phyloP scores from a whole-genome alignment of 2,113 vertebrate species.

The Sinocyclocheilus anshuiensis region DNA sequence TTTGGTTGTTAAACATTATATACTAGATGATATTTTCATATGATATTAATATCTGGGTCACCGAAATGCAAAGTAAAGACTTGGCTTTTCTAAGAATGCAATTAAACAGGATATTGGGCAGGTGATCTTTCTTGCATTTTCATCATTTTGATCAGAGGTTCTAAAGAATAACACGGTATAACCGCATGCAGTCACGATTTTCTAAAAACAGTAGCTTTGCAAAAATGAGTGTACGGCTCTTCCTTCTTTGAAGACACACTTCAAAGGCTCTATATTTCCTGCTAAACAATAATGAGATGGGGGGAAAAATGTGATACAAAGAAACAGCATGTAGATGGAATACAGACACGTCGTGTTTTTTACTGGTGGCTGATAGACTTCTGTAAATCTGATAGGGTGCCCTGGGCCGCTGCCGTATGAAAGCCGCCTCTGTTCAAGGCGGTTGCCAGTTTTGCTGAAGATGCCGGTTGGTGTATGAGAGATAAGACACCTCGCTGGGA shows the following conservation, averaged over 20 bases:
- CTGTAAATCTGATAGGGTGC: slow-evolving; percentile 53
- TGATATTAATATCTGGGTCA: background rate
- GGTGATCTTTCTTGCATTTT: slow-evolving; percentile 11
- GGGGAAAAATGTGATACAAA: slow-evolving; percentile 37
- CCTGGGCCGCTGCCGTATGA: slow-evolving; percentile 55
- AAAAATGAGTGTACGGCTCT: slow-evolving; percentile 4
- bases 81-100: background rate
- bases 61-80: background rate
- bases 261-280: slow-evolving; percentile 44
- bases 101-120: background rate
- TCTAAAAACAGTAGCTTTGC: background rate
- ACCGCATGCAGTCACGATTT: background rate
- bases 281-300: slow-evolving; percentile 49
- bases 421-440: slow-evolving; percentile 34
- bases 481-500: slow-evolving; percentile 71
- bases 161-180: background rate
- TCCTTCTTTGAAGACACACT: slow-evolving; percentile 49
- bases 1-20: background rate
- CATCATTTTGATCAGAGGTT: slow-evolving; percentile 13
- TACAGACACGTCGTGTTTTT: slow-evolving; percentile 62
- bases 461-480: slow-evolving; percentile 63
- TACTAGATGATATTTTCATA: background rate
- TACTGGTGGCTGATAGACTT: slow-evolving; percentile 62
- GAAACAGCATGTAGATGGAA: slow-evolving; percentile 55
- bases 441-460: slow-evolving; percentile 39